A percentile compares a stretch with the other conserved stretches of the same genome.
phyloP scores from a whole-genome alignment of 2,888 invertebrate species.

The Micoletzkya japonica region DNA sequence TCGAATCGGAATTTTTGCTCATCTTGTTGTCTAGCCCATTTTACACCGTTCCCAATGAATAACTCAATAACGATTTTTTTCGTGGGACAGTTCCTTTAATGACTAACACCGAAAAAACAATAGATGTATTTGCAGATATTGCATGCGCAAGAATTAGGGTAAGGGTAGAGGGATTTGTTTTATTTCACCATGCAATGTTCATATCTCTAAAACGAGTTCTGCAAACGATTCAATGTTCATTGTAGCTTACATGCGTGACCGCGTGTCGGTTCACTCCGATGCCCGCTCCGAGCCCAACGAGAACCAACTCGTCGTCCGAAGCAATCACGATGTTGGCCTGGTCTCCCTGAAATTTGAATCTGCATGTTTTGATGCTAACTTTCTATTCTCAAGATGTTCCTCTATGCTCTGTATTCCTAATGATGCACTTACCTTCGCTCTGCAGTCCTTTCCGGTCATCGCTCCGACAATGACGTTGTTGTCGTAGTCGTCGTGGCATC shows the following conservation, averaged over 20 bases:
- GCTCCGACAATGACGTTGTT: slow-evolving; percentile 63
- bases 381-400: background rate
- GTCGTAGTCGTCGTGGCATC: slow-evolving; percentile 72
- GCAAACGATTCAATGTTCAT: too few relatives aligned
- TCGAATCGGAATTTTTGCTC: too few relatives aligned
- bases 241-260: slow-evolving; percentile 41
- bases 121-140: too few relatives aligned
- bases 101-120: too few relatives aligned
- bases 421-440: slow-evolving; percentile 51
- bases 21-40: too few relatives aligned
- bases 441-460: slow-evolving; percentile 63
- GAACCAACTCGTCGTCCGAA: slow-evolving; percentile 55
- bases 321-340: slow-evolving; percentile 54
- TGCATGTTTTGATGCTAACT: background rate
- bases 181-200: too few relatives aligned
- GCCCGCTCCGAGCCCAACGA: slow-evolving; percentile 51
- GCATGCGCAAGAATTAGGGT: too few relatives aligned
- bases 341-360: slow-evolving; percentile 34
- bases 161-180: too few relatives aligned
- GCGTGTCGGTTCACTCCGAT: slow-evolving; percentile 55
- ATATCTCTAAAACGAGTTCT: background rate
- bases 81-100: too few relatives aligned
- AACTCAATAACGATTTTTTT: too few relatives aligned
- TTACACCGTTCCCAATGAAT: too few relatives aligned
- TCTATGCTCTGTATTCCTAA: too few relatives aligned